Percentiles rank a stretch among this genome's conserved stretches.
Evolutionary conservation across 1,140 invertebrate species (phyloP).

Genomic region (Neotoxoptera formosana): DNA sequence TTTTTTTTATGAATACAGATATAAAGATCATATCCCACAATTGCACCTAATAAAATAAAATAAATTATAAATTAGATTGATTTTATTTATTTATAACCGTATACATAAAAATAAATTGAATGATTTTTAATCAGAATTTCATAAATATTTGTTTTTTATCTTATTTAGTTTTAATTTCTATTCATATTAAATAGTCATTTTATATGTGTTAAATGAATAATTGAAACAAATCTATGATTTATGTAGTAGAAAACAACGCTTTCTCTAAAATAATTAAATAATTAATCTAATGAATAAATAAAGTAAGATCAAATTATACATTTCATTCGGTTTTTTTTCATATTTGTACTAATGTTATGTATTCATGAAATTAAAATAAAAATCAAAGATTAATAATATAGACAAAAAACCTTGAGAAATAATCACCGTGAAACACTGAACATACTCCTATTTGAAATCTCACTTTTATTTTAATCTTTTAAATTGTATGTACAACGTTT

Average conservation of each 20-base stretch:
- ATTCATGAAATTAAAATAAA: not conserved
- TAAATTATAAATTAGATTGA: not conserved
- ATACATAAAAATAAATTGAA: slow-evolving; percentile 48
- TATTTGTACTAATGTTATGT: not conserved
- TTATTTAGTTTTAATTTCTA: too few relatives aligned
- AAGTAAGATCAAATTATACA: not conserved
- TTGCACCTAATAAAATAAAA: not conserved
- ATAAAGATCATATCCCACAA: not conserved
- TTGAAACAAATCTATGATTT: not conserved
- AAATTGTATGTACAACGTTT: not conserved
- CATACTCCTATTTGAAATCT: slow-evolving; percentile 19
- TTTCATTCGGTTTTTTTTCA: not conserved
- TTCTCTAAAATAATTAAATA: not conserved
- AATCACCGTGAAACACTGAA: not conserved
- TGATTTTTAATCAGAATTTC: slow-evolving; percentile 34
- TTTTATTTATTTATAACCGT: slow-evolving; percentile 14
- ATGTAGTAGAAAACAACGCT: not conserved
- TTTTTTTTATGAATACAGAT: slow-evolving; percentile 4
- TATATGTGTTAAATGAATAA: not conserved
- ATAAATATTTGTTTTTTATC: not conserved
- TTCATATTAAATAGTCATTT: not conserved
- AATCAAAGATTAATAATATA: not conserved
- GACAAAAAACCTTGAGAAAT: not conserved
- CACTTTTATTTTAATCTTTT: not conserved
- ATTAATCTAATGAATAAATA: not conserved